Percentiles rank a stretch among this genome's conserved stretches.
Evolutionary conservation across 1,140 invertebrate genomes (phyloP).

Genomic region (Leptopilina clavipes): DNA sequence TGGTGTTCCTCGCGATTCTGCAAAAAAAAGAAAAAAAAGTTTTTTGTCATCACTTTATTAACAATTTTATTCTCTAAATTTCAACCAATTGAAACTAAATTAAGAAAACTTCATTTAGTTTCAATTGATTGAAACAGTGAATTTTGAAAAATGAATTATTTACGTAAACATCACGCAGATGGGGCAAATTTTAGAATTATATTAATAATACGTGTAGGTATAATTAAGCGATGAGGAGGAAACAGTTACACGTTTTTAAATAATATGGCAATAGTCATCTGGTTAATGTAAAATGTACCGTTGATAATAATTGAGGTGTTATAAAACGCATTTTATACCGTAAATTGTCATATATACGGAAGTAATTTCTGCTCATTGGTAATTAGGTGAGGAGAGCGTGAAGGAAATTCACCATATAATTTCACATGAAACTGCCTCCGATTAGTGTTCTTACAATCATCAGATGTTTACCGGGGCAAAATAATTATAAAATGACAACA

Average conservation of each 20-base stretch:
- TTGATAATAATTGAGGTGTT: slow-evolving; percentile 18
- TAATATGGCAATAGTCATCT: slow-evolving; percentile 3
- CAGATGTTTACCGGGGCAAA: background rate
- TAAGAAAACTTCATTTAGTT: too few relatives aligned
- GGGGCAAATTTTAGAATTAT: too few relatives aligned
- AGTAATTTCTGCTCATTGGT: slow-evolving; percentile 18
- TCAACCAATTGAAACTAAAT: too few relatives aligned
- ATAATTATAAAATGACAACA: background rate
- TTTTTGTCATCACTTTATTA: background rate
- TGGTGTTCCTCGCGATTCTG: slow-evolving; percentile 47
- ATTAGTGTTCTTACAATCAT: background rate
- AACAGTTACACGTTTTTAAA: slow-evolving; percentile 1
- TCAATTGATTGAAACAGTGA: too few relatives aligned
- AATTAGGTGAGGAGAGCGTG: slow-evolving; percentile 30
- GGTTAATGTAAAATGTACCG: slow-evolving; percentile 10
- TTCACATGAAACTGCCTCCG: slow-evolving; percentile 8
- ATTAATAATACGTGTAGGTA: too few relatives aligned
- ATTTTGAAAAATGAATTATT: too few relatives aligned
- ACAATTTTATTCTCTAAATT: background rate
- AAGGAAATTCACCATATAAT: slow-evolving; percentile 31
- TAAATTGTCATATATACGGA: slow-evolving; percentile 27
- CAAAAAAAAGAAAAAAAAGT: background rate
- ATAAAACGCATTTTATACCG: slow-evolving; percentile 1
- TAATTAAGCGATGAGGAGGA: background rate
- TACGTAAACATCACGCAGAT: too few relatives aligned